phyloP scores from a whole-genome alignment of 2,797 vertebrate genomes.

The Chrosomus eos region DNA sequence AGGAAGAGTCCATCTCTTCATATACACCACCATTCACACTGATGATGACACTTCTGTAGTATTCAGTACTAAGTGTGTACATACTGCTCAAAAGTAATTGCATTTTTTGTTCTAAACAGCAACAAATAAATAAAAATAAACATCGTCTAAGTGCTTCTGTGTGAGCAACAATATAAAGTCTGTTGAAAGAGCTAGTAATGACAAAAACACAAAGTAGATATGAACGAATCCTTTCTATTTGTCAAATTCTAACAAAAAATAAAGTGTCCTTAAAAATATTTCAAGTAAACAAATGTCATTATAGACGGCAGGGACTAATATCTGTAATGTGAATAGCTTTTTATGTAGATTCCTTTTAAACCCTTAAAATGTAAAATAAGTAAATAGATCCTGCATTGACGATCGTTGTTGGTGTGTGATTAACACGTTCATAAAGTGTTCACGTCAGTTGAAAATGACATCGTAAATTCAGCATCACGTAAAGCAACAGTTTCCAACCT shows the following conservation, averaged over 20 bases:
- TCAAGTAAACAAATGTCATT: conserved; percentile 62
- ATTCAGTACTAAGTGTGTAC: neutral
- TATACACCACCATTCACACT: neutral
- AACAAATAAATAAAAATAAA: conserved; percentile 26
- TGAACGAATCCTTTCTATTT: conserved; percentile 17
- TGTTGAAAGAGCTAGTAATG: conserved; percentile 10
- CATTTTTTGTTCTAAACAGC: neutral
- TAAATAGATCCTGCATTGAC: conserved; percentile 21
- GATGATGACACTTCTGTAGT: conserved; percentile 2
- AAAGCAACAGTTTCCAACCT: conserved; percentile 57
- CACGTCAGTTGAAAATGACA: conserved; percentile 48
- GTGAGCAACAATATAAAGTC: conserved; percentile 14
- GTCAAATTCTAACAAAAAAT: conserved; percentile 39
- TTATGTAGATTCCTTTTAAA: conserved; percentile 29
- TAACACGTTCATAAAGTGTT: conserved; percentile 53
- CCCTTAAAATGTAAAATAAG: conserved; percentile 35
- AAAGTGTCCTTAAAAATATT: conserved; percentile 60
- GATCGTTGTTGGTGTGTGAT: conserved; percentile 45
- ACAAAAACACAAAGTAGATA: conserved; percentile 37
- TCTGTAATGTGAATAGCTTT: conserved; percentile 47
- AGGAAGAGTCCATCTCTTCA: conserved; percentile 26
- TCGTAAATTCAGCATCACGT: conserved; percentile 55
- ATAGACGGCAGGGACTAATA: conserved; percentile 45
- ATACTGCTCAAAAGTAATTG: neutral
- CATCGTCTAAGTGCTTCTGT: conserved; percentile 29